Base-by-base conservation (phyloP, 30 jellyfish, hydroid and myxozoan genomes). In the Haliclystus octoradiatus region DNA sequence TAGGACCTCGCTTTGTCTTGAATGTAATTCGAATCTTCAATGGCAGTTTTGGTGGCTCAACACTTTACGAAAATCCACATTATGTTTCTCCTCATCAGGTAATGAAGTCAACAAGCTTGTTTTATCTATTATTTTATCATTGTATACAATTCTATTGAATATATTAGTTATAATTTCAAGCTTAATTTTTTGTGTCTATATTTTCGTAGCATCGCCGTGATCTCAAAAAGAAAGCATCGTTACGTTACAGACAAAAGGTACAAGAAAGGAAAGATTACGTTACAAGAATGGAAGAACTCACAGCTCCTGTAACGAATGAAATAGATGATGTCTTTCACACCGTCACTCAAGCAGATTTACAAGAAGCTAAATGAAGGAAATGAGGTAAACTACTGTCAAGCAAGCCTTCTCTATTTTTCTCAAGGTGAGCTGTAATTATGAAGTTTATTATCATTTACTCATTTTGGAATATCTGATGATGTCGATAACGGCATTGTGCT, bases 31-130 rank as follows among this genome's bases (percentile, higher is more conserved):
- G 94, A 28, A 88, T 88, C 1, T 88, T 88, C 69, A 72, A 78
- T 60, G 88, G 94, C 15, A 88, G 97, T 52, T 88, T 88, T 71
- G 81, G 89, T 35, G 97, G 97, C 35, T 46, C 95, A 50, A 88
- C 97, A 50, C 49, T 88, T 23, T 88, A 80, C 49, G 93, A 88
- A 62, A 88, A 88, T 68, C 97, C 94, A 0, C 92, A 79, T 49
- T 88, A 88, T 46, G 79, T 81, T 34, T 74, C 97, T n/a, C 97
- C 97, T 13, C 80, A 88, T 78, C 89, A 88, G 97, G 97, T 88
- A 63, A 19, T 84, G n/a, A n/a, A n/a, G n/a, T n/a, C n/a, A n/a
- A n/a, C n/a, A n/a, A n/a, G n/a, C n/a, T n/a, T n/a, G n/a, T n/a
- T n/a, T n/a, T n/a, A n/a, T n/a, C n/a, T n/a, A n/a, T n/a, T n/a